phyloP scores from a whole-genome alignment of 2,888 invertebrate genomes.

The Coremacera marginata region DNA sequence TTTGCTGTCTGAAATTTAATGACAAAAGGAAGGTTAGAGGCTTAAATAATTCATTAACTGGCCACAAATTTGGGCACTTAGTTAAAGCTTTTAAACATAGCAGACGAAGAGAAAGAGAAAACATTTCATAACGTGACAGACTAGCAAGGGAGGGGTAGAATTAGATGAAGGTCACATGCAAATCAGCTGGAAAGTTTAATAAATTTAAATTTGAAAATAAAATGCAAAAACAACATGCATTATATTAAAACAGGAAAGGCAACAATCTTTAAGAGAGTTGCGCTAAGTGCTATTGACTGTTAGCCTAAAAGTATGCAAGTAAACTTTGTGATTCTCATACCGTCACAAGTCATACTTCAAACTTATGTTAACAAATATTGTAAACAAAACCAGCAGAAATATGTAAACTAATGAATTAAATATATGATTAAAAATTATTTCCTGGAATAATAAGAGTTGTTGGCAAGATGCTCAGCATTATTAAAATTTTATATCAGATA shows the following conservation, averaged over 20 bases:
- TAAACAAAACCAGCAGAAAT: too few species aligned
- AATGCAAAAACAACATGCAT: not conserved
- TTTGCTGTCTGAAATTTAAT: constrained; percentile 65
- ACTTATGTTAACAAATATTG: too few species aligned
- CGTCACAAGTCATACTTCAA: too few species aligned
- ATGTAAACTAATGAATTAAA: too few species aligned
- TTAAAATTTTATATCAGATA: too few species aligned
- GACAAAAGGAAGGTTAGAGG: not conserved
- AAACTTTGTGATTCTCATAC: too few species aligned
- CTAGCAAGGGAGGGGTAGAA: not conserved
- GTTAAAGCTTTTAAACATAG: not conserved
- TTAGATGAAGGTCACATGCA: not conserved
- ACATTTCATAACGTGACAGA: not conserved
- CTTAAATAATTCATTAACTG: not conserved
- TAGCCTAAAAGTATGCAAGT: not conserved
- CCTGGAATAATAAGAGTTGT: too few species aligned
- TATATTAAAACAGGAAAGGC: too few species aligned
- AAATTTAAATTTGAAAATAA: not conserved
- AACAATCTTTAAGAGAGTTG: not conserved
- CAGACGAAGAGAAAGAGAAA: not conserved
- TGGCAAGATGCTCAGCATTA: too few species aligned
- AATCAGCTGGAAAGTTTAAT: not conserved
- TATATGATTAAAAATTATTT: too few species aligned
- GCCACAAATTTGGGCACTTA: not conserved
- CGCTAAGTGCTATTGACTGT: not conserved